phyloP scores from a whole-genome alignment of 2,113 vertebrate species.

The Ascaphus truei region DNA sequence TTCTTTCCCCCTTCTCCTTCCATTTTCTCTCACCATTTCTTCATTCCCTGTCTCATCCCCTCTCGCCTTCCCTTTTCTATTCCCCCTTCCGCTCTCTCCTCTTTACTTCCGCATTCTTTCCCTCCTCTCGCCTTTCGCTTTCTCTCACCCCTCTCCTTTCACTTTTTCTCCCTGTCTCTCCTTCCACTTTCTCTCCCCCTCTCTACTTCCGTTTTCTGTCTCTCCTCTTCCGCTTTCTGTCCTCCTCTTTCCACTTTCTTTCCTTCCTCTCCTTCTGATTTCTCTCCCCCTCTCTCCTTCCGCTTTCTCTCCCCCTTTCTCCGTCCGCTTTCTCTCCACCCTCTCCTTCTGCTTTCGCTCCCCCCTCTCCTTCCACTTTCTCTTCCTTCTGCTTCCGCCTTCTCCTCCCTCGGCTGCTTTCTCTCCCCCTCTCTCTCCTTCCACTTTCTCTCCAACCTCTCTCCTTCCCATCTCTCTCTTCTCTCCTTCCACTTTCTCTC shows the following conservation, averaged over 20 bases:
- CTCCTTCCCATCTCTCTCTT: too few relatives aligned
- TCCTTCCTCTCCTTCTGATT: too few relatives aligned
- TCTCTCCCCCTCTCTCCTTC: background rate
- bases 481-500: too few relatives aligned
- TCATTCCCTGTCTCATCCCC: too few relatives aligned
- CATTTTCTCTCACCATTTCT: background rate
- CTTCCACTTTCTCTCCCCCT: background rate
- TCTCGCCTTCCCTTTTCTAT: background rate
- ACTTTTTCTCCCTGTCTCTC: too few relatives aligned
- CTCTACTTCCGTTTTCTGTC: background rate
- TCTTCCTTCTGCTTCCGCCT: background rate
- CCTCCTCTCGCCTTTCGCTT: too few relatives aligned
- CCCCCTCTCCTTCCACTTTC: conserved; percentile 1
- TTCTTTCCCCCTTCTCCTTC: too few relatives aligned
- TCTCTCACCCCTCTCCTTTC: too few relatives aligned
- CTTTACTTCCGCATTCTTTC: too few relatives aligned
- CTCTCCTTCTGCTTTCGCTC: background rate
- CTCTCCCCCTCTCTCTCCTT: too few relatives aligned
- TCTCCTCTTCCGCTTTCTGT: background rate
- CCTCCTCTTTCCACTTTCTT: too few relatives aligned
- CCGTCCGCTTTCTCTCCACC: background rate
- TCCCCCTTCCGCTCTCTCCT: background rate
- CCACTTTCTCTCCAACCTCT: too few relatives aligned
- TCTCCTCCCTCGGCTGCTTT: background rate
- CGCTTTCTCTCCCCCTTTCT: background rate